Base-by-base conservation (phyloP, 64 coral and sea anemone species). In the Acropora yongei region DNA sequence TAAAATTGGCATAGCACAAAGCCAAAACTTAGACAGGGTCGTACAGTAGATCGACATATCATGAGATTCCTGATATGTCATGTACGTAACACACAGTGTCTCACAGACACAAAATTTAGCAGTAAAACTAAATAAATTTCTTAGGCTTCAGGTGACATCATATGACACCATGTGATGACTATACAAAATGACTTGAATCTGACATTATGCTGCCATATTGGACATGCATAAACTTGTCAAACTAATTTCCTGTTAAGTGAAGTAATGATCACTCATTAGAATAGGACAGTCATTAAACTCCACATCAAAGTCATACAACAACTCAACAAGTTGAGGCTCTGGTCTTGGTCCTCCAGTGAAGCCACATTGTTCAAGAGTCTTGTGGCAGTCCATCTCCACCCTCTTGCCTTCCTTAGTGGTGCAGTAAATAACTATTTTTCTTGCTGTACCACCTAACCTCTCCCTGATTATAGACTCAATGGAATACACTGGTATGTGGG, bases 201-300 rank as follows among this genome's bases (percentile, higher is more conserved):
- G 30, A 30, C 30, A 30, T 30, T 30, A 30, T 30, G 30, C 30
- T 30, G 30, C 30, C 30, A 30, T 30, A 30, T 30, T 30, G 30
- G 30, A 30, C 30, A 30, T 30, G 30, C 30, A 30, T 30, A 30
- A n/a, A 30, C 8, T 8, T 8, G 8, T 44, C 5, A 45, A 1
- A 45, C 4, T 10, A 4, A 1, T 78, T 78, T 18, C 49, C 42
- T 51, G 9, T 94, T 86, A 96, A 69, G 77, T 91, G 45, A 98
- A 98, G 80, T 98, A 98, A 74, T 98, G 91, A 19, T 98, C 97
- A 85, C 90, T 93, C 91, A 95, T 98, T 50, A 98, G 78, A 17
- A 98, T 63, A 30, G 97, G 97, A 44, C 97, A 98, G 61, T 98
- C 97, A 58, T 82, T 98, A 91, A 96, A 98, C 65, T 98, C 97